Evolutionary conservation across 2,113 vertebrate genomes (phyloP), one percentile per base, ranked within the genome.

Genomic region (Psilopsiagon aurifrons): DNA sequence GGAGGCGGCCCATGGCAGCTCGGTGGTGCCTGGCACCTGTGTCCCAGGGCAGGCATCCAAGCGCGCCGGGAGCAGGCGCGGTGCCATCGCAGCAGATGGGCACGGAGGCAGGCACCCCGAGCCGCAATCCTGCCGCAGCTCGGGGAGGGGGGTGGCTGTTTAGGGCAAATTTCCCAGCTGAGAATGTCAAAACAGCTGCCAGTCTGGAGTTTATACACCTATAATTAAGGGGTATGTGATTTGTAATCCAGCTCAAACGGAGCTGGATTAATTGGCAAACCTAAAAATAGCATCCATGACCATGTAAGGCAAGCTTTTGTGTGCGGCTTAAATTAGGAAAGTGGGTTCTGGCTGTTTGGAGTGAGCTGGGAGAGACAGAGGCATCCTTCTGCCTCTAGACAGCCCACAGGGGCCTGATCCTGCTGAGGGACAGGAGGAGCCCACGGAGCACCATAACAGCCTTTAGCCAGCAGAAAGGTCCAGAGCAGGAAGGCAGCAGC

Each of bases 181-280:
- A 97, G 96, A 96, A 91, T 97, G 96, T 96, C 91, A 90, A 96
- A 97, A 84, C 93, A 97, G 96, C 97, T 97, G 97, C 96, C 95
- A 94, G 93, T 88, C 96, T 95, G 88, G 80, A 97, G 94, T 91
- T 82, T 94, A 91, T 95, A 96, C 96, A 97, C 95, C 97, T 97
- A 97, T 96, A 97, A 97, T 97, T 97, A 97, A 94, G 95, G 91
- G 88, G 91, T 95, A 95, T 97, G 94, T 92, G 94, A 96, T 97
- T 97, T 95, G 94, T 97, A 97, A 97, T 97, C 94, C 96, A 95
- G 95, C 96, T 95, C 93, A 90, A 95, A 94, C 49, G 79, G 96
- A 96, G 92, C 88, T 94, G 94, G 96, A 97, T 97, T 97, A 97
- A 97, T 96, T 97, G 96, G 94, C 66, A 89, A 95, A 10, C 70